Conservation (phyloP, 2,113 vertebrate species). For the Neopipo cinnamomea region DNA sequence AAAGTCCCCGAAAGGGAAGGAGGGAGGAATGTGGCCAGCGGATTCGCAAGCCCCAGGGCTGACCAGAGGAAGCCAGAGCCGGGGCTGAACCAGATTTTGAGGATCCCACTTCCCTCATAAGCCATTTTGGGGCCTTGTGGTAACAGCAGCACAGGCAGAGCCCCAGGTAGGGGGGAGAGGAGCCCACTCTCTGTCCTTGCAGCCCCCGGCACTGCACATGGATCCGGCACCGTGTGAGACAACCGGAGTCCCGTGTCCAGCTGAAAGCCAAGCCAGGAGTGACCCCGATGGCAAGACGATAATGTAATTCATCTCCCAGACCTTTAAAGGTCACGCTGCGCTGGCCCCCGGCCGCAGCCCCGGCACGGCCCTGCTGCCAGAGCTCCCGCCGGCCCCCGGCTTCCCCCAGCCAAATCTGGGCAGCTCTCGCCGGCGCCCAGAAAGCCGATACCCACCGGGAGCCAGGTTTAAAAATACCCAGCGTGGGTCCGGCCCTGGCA, state of each 20-base stretch:
- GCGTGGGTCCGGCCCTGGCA: background rate
- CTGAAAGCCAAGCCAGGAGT: conserved; percentile 37
- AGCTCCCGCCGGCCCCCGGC: background rate
- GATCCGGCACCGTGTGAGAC: fast-evolving
- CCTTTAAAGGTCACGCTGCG: conserved; percentile 59
- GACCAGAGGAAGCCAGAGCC: background rate
- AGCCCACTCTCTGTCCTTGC: background rate
- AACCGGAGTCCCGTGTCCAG: background rate
- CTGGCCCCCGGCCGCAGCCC: background rate
- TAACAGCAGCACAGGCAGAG: background rate
- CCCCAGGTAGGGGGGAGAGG: background rate
- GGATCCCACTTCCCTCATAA: fast-evolving
- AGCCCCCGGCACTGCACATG: fast-evolving
- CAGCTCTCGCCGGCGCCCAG: background rate
- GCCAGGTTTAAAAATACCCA: conserved; percentile 38
- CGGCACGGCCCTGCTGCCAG: background rate
- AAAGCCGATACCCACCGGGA: background rate
- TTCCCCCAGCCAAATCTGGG: conserved; percentile 17
- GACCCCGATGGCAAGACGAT: conserved; percentile 20
- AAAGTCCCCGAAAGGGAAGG: conserved; percentile 17
- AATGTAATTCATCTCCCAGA: conserved; percentile 53
- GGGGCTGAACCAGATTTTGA: fast-evolving
- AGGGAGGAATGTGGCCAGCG: conserved; percentile 4
- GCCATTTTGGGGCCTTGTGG: fast-evolving
- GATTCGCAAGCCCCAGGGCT: background rate